These are phyloP conservation scores for Sylvietta virens DNA, from an alignment of 2,113 vertebrate genomes.

Conservation along the genomic window DNA sequence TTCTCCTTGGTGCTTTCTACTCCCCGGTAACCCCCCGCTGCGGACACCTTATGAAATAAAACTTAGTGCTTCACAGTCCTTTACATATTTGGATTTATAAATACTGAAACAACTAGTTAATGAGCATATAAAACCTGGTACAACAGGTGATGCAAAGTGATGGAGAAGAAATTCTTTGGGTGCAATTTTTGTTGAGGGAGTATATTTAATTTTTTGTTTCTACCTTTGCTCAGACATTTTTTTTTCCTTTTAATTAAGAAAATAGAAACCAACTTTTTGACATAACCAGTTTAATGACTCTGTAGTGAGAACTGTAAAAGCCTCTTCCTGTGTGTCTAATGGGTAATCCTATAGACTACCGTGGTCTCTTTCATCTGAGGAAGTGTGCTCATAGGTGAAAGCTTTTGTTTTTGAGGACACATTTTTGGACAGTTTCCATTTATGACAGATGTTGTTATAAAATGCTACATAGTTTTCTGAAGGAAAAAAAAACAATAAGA, in stretches of 20 bases:
- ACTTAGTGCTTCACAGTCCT: background rate
- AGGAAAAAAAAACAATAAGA: background rate
- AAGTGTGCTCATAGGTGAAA: background rate
- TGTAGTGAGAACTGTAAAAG: background rate
- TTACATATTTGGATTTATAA: background rate
- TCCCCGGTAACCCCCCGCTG: background rate
- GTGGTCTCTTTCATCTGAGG: background rate
- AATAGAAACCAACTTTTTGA: background rate
- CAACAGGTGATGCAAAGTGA: background rate
- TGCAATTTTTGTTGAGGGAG: background rate
- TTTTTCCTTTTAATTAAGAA: background rate
- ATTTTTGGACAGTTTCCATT: background rate
- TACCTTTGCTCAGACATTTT: background rate
- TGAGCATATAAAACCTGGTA: background rate
- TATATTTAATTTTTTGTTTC: background rate
- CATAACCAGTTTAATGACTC: background rate
- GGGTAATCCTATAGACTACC: background rate
- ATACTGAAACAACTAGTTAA: background rate
- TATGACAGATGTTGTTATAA: background rate
- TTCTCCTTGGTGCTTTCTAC: background rate
- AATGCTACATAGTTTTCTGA: background rate
- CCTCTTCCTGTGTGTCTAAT: background rate
- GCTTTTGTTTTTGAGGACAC: background rate
- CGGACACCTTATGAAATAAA: rapidly evolving
- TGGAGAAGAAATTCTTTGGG: background rate